phyloP scores from a whole-genome alignment of 2,797 vertebrate genomes.

The Poeciliopsis turneri region DNA sequence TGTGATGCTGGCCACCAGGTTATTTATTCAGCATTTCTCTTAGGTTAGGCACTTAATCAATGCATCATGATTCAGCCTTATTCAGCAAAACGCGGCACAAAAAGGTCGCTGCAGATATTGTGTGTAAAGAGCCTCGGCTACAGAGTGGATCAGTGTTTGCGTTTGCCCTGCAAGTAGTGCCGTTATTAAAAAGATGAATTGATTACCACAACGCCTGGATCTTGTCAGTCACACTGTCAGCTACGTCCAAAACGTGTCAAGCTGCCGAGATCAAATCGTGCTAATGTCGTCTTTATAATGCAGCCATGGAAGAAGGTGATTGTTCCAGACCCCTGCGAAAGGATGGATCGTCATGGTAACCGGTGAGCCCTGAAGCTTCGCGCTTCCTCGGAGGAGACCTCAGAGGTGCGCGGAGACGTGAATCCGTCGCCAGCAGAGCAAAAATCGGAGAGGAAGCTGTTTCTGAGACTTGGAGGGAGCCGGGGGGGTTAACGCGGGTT shows the following conservation, averaged over 20 bases:
- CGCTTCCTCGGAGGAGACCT: slow-evolving; percentile 35
- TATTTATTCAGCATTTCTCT: slow-evolving; percentile 9
- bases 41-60: neutral
- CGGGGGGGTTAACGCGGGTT: neutral
- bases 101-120: slow-evolving; percentile 20
- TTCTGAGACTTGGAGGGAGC: neutral
- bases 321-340: slow-evolving; percentile 63
- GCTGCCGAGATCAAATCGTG: slow-evolving; percentile 52
- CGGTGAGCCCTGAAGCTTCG: slow-evolving; percentile 62
- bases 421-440: slow-evolving; percentile 9
- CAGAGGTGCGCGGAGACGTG: slow-evolving; percentile 11
- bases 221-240: slow-evolving; percentile 10
- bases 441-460: slow-evolving; percentile 5
- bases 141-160: slow-evolving; percentile 7
- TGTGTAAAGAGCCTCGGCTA: slow-evolving; percentile 2
- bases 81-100: slow-evolving; percentile 8
- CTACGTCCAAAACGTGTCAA: slow-evolving; percentile 22
- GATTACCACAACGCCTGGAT: slow-evolving; percentile 47
- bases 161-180: slow-evolving; percentile 17
- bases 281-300: slow-evolving; percentile 49
- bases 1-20: neutral
- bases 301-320: slow-evolving; percentile 59
- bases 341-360: slow-evolving; percentile 82
- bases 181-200: slow-evolving; percentile 26
- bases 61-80: slow-evolving; percentile 34